These are phyloP conservation scores for Pocillopora verrucosa DNA, from an alignment of 64 coral and sea anemone species.

Conservation along the genomic window DNA sequence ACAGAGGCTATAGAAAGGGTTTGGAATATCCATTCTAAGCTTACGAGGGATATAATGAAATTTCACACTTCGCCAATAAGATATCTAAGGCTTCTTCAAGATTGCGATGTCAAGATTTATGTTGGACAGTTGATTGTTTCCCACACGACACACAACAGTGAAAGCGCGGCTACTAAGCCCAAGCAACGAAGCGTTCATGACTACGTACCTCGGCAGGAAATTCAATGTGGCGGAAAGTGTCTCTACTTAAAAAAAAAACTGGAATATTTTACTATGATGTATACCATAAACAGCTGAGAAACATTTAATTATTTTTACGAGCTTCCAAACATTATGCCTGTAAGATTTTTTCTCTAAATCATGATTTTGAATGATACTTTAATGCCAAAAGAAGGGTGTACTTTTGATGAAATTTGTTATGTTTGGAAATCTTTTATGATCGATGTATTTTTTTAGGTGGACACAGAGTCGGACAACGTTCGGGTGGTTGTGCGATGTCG, in stretches of 20 bases:
- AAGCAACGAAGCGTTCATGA: slow-evolving; percentile 26
- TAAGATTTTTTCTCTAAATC: not conserved
- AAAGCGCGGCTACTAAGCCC: slow-evolving; percentile 27
- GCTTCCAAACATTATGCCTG: not conserved
- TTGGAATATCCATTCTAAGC: no score
- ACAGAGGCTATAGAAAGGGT: no score
- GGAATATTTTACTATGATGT: not conserved
- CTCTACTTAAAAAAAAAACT: not conserved
- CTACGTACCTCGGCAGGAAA: not conserved
- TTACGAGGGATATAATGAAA: no score
- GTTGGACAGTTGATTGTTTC: not conserved
- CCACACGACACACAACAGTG: not conserved
- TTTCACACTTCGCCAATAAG: no score
- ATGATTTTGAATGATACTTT: not conserved
- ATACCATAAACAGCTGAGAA: not conserved
- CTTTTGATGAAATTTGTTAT: not conserved
- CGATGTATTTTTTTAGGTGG: not conserved
- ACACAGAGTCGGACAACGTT: slow-evolving; percentile 74
- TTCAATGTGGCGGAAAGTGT: not conserved
- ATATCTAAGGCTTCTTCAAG: no score
- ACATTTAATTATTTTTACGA: not conserved
- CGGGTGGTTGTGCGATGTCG: slow-evolving; percentile 98
- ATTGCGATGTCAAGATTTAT: no score
- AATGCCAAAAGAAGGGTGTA: not conserved
- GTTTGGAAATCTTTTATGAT: not conserved